Percentiles rank a stretch among this genome's conserved stretches.
Evolutionary conservation across 2,113 vertebrate species (phyloP).

Genomic region (Boulengeromyrus knoepffleri): DNA sequence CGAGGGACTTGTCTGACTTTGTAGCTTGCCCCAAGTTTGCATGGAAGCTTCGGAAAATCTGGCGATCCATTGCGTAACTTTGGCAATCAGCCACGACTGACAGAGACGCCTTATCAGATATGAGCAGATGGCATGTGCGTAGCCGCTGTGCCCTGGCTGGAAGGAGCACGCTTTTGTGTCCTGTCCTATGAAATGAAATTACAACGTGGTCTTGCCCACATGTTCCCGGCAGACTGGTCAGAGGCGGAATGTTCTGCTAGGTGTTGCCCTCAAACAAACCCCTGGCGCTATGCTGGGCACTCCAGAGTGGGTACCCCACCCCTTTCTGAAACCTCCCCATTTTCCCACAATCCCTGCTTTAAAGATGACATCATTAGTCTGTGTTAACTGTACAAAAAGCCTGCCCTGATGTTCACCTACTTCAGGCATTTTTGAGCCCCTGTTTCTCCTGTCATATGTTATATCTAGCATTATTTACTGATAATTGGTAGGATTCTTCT

Average conservation of each 20-base stretch:
- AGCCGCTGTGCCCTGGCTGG: neutral
- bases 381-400: neutral
- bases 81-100: neutral
- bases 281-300: neutral
- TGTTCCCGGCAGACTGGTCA: neutral
- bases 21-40: neutral
- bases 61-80: neutral
- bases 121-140: neutral
- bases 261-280: neutral
- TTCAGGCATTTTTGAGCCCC: neutral
- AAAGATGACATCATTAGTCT: neutral
- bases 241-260: neutral
- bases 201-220: neutral
- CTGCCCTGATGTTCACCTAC: neutral
- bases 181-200: neutral
- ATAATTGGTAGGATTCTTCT: neutral
- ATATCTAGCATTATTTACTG: neutral
- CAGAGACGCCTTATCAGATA: neutral
- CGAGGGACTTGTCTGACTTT: neutral
- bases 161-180: neutral
- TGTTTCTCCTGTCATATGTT: neutral
- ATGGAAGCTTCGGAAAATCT: neutral
- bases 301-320: neutral
- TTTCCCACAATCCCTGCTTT: neutral
- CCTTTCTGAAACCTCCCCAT: neutral